These are phyloP conservation scores for Automeris io DNA, from an alignment of 2,888 invertebrate genomes.

Conservation along the genomic window DNA sequence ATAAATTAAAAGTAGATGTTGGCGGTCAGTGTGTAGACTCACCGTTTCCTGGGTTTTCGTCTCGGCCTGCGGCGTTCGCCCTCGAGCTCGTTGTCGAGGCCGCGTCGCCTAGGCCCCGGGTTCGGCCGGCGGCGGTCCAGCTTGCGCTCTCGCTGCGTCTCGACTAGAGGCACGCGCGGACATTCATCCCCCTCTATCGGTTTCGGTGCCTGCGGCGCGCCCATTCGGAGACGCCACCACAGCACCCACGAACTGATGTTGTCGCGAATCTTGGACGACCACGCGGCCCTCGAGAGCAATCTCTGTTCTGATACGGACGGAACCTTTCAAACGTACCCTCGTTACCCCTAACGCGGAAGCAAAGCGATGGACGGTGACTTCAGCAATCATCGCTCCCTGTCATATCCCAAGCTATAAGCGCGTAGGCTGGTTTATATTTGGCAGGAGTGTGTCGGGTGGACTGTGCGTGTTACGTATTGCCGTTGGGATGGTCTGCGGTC, in stretches of 20 bases:
- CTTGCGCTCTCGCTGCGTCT: slow-evolving; percentile 48
- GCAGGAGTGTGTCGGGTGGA: slow-evolving; percentile 42
- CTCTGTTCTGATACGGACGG: slow-evolving; percentile 26
- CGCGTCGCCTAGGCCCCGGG: slow-evolving; percentile 51
- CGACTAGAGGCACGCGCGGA: slow-evolving; percentile 53
- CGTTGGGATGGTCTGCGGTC: slow-evolving; percentile 37
- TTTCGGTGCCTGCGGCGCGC: slow-evolving; percentile 71
- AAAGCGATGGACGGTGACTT: slow-evolving; percentile 48
- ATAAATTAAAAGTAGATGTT: not conserved
- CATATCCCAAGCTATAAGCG: slow-evolving; percentile 49
- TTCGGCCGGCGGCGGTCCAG: slow-evolving; percentile 50
- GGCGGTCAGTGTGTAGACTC: slow-evolving; percentile 17
- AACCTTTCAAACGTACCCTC: slow-evolving; percentile 12
- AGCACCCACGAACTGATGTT: slow-evolving; percentile 70
- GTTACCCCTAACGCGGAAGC: slow-evolving; percentile 33
- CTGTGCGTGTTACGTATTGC: slow-evolving; percentile 47
- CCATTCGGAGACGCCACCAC: slow-evolving; percentile 74
- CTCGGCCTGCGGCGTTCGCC: slow-evolving; percentile 56
- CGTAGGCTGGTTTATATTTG: slow-evolving; percentile 45
- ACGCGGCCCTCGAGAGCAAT: slow-evolving; percentile 24
- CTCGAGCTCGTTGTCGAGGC: slow-evolving; percentile 55
- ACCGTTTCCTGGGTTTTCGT: slow-evolving; percentile 51
- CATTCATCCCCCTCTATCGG: slow-evolving; percentile 60
- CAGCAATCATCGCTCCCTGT: slow-evolving; percentile 34
- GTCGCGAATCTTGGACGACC: slow-evolving; percentile 64